Base-by-base conservation (phyloP, 1,140 invertebrate species). In the Rhysida immarginata region DNA sequence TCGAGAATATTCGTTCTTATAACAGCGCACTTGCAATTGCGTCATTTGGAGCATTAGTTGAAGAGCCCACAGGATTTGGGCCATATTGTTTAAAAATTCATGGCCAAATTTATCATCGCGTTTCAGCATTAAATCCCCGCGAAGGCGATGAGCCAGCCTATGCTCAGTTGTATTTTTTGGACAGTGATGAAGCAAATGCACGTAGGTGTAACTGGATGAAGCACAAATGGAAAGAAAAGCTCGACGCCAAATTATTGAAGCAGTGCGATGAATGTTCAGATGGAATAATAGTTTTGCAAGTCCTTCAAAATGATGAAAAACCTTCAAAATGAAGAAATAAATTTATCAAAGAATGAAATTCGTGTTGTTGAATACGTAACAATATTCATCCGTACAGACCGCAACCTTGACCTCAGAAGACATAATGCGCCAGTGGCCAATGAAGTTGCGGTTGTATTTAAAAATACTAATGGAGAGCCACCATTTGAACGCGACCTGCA, bases 11-110 rank as follows among this genome's bases (percentile, higher is more conserved):
- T 8, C 23, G 49, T n/a, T 27, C 23, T 14, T 25, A 25, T 27
- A 51, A 51, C 26, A 51, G 49, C 26, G 13, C 49, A 51, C 26
- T 51, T 25, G 49, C 49, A 26, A 26, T 51, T 51, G 49, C 26
- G 16, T 51, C 49, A 25, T 26, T 51, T 3, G 23, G 26, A 16
- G 49, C 49, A 3, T 13, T 5, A 25, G 26, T 51, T 25, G 49
- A 21, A 26, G 5, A 8, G 5, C 23, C 26, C 3, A 21, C 26
- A 5, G 44, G 44, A 5, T 23, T 5, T 51, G 26, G 49, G 14
- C 49, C 23, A 5, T 51, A 51, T 20, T 51, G 49, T 26, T 51
- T 51, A 11, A 25, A 20, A 26, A 51, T 51, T 26, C 13, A 51
- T 20, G 24, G 49, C 3, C 25, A 26, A 27, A 51, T 51, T 5